Conservation (phyloP, 2,888 invertebrate genomes). For the Drosophila formosana region DNA sequence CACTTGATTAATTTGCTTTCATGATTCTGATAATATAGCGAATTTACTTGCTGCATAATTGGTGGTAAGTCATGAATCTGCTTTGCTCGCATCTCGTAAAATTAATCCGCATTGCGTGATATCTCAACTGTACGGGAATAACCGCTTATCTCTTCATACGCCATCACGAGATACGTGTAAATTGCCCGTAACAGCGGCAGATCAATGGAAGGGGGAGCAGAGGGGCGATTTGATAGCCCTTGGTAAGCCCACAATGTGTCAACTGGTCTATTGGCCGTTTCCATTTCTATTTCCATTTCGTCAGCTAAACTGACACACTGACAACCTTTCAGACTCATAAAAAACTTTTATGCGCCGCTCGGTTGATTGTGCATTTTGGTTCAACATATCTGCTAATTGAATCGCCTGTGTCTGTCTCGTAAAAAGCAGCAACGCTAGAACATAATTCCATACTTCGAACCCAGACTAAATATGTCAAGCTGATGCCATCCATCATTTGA, state of each 20-base stretch:
- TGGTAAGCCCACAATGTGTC: conserved; percentile 49
- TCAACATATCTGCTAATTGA: conserved; percentile 63
- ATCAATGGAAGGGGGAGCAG: not conserved
- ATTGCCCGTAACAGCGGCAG: conserved; percentile 26
- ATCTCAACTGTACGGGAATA: conserved; percentile 20
- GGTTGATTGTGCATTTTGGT: conserved; percentile 34
- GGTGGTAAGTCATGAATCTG: not conserved
- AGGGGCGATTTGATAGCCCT: conserved; percentile 16
- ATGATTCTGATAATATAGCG: not conserved
- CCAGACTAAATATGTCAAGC: conserved; percentile 14
- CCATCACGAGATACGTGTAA: conserved; percentile 40
- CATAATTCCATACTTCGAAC: conserved; percentile 12
- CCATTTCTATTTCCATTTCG: conserved; percentile 47
- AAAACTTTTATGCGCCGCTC: conserved; percentile 49
- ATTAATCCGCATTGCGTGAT: conserved; percentile 5
- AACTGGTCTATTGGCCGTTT: conserved; percentile 48
- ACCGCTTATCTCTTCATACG: conserved; percentile 32
- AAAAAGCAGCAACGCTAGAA: conserved; percentile 23
- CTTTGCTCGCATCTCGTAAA: conserved; percentile 13
- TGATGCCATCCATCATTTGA: conserved; percentile 19
- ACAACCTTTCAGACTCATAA: conserved; percentile 49
- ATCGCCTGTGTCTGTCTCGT: conserved; percentile 40
- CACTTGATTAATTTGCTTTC: not conserved
- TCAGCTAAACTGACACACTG: conserved; percentile 24
- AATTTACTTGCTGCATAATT: not conserved